Conservation (phyloP, 2,888 invertebrate species). For the Agonum fuliginosum region DNA sequence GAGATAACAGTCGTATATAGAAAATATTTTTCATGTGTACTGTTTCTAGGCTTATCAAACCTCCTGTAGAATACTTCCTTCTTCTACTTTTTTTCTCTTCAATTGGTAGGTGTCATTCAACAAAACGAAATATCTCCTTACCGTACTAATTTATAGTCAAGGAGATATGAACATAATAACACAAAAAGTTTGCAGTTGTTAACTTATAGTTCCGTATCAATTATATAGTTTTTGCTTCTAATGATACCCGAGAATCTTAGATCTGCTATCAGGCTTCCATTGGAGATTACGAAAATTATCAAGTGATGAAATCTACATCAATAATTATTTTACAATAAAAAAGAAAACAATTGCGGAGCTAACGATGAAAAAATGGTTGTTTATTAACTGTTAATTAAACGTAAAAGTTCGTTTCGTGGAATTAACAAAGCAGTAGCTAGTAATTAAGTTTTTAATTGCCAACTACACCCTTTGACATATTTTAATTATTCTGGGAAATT, state of each 20-base stretch:
- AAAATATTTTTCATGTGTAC: too few species aligned
- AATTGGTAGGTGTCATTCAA: constrained; percentile 32
- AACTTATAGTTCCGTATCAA: constrained; percentile 11
- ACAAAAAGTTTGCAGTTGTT: constrained; percentile 29
- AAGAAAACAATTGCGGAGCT: neutral
- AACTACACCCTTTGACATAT: neutral
- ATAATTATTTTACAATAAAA: neutral
- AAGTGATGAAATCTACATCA: neutral
- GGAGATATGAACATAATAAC: neutral
- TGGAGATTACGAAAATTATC: neutral
- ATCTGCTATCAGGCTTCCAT: neutral
- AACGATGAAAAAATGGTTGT: neutral
- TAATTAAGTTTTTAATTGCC: constrained; percentile 19
- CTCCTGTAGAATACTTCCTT: neutral
- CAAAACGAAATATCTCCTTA: constrained; percentile 9
- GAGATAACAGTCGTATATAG: too few species aligned
- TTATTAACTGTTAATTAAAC: neutral
- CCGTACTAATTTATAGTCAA: constrained; percentile 22
- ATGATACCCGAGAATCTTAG: constrained; percentile 5
- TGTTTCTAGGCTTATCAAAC: neutral
- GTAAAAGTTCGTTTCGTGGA: neutral
- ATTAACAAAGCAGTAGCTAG: neutral
- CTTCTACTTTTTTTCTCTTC: too few species aligned
- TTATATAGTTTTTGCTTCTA: constrained; percentile 31
- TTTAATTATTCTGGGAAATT: constrained; percentile 15